Percentiles rank a stretch among this genome's conserved stretches.
phyloP scores from a whole-genome alignment of 2,888 invertebrate species.

The Drosophila ustulata region DNA sequence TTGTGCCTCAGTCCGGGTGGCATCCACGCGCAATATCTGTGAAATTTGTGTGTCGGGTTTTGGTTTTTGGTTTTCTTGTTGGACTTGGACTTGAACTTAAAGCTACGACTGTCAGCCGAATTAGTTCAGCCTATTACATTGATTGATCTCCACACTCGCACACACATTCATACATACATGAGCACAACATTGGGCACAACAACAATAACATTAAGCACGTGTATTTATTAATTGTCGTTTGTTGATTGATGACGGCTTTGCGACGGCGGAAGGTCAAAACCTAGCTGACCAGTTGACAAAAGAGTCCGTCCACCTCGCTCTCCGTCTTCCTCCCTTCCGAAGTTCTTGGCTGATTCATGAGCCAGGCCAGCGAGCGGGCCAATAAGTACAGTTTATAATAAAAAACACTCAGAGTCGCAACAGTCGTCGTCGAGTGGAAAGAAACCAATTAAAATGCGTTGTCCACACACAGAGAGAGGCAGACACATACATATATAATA shows the following conservation, averaged over 20 bases:
- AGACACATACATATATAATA: constrained; percentile 24
- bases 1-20: constrained; percentile 57
- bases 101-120: constrained; percentile 37
- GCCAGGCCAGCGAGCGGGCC: constrained; percentile 21
- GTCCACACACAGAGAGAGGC: constrained; percentile 37
- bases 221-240: constrained; percentile 47
- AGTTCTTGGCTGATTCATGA: constrained; percentile 52
- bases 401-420: constrained; percentile 45
- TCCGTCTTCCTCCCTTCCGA: background rate
- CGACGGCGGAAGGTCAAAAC: constrained; percentile 63
- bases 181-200: too few species aligned
- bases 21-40: constrained; percentile 85
- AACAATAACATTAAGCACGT: constrained; percentile 38
- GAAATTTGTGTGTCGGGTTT: constrained; percentile 56
- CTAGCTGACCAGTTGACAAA: constrained; percentile 47
- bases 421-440: constrained; percentile 74
- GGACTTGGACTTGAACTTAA: constrained; percentile 25
- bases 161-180: constrained; percentile 5
- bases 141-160: constrained; percentile 51
- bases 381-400: constrained; percentile 76
- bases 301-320: constrained; percentile 20
- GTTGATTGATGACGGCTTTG: constrained; percentile 70
- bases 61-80: constrained; percentile 13
- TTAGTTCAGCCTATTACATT: constrained; percentile 62
- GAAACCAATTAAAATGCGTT: constrained; percentile 74